Evolutionary conservation across 2,113 vertebrate genomes (phyloP).

Genomic region (Gnathonemus echidnorhynchus): DNA sequence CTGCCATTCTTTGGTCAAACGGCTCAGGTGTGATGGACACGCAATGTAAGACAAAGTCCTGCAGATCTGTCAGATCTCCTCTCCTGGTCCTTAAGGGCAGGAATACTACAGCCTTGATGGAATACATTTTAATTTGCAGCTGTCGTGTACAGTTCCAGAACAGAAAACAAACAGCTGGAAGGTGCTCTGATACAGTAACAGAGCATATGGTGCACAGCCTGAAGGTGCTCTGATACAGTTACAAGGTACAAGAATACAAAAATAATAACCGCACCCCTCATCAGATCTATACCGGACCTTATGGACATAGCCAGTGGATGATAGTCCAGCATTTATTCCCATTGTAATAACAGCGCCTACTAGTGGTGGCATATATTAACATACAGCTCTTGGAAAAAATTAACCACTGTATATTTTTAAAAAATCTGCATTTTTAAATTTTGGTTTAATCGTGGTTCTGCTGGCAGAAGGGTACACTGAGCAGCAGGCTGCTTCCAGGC

Average conservation of each 20-base stretch:
- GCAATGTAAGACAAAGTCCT: not conserved
- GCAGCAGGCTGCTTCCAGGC: too few species aligned
- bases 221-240: not conserved
- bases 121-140: not conserved
- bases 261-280: not conserved
- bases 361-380: not conserved
- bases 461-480: too few species aligned
- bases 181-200: not conserved
- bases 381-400: not conserved
- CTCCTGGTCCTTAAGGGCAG: not conserved
- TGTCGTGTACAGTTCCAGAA: not conserved
- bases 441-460: too few species aligned
- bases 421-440: too few species aligned
- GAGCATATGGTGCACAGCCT: not conserved
- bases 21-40: not conserved
- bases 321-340: not conserved
- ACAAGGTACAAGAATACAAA: not conserved
- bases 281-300: not conserved
- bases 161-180: not conserved
- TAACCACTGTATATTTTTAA: not conserved
- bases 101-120: not conserved
- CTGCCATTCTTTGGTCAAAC: slow-evolving; percentile 51
- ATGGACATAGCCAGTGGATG: too few species aligned
- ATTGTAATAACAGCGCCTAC: slow-evolving; percentile 9
- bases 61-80: not conserved